phyloP scores from a whole-genome alignment of 2,113 vertebrate genomes.

The Pituophis catenifer region DNA sequence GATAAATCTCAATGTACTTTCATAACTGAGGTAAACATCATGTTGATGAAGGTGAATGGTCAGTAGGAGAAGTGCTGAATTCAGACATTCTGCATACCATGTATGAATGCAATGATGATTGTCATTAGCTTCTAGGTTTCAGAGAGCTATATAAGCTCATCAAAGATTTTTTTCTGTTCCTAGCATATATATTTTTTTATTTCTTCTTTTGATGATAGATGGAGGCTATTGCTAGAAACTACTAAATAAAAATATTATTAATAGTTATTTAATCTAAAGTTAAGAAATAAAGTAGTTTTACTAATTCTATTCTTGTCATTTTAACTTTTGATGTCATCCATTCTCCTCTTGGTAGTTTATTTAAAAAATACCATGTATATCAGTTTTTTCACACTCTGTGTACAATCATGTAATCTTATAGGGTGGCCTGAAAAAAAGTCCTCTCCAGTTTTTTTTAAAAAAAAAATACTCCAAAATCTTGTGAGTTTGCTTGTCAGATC shows the following conservation, averaged over 20 bases:
- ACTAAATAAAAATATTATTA: neutral
- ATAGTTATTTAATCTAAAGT: neutral
- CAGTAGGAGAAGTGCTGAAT: neutral
- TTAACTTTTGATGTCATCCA: neutral
- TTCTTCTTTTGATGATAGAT: neutral
- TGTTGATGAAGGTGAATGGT: neutral
- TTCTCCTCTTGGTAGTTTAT: neutral
- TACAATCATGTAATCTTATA: neutral
- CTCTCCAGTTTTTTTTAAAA: neutral
- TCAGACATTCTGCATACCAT: neutral
- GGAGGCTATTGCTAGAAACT: neutral
- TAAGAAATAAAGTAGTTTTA: neutral
- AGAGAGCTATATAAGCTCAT: neutral
- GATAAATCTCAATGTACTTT: neutral
- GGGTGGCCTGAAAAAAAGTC: neutral
- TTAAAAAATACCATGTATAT: neutral
- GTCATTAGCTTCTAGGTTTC: neutral
- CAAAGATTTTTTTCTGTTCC: neutral
- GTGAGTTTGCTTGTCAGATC: neutral
- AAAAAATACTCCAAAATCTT: neutral
- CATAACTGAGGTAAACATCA: neutral
- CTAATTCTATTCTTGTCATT: neutral
- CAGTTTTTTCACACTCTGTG: neutral
- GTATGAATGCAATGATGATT: neutral
- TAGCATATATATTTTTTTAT: neutral